phyloP scores from a whole-genome alignment of 2,113 vertebrate genomes.

The Anseranas semipalmata region DNA sequence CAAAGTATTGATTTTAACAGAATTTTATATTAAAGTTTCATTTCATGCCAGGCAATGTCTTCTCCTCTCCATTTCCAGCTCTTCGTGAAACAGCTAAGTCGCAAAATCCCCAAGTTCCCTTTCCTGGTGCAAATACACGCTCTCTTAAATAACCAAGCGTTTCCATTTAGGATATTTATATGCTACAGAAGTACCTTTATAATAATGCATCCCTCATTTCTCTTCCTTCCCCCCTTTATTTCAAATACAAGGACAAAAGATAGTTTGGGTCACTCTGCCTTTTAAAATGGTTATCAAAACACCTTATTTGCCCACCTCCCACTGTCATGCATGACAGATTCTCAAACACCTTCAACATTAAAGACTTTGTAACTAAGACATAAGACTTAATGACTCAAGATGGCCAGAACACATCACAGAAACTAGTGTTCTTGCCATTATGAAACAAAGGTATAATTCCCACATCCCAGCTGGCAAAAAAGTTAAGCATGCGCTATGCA shows the following conservation, averaged over 20 bases:
- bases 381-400: background rate
- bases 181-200: background rate
- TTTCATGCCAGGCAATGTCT: background rate
- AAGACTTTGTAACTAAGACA: background rate
- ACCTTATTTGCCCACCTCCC: too few species aligned
- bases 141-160: background rate
- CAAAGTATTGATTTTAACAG: background rate
- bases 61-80: background rate
- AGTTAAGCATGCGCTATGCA: background rate
- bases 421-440: background rate
- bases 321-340: background rate
- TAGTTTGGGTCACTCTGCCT: background rate
- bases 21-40: background rate
- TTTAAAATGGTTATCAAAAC: background rate
- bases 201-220: background rate
- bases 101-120: background rate
- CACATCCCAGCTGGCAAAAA: background rate
- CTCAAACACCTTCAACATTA: background rate
- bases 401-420: background rate
- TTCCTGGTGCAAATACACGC: background rate
- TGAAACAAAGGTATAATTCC: background rate
- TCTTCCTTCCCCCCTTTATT: background rate
- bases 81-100: background rate
- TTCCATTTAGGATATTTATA: too few species aligned
- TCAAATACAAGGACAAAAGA: background rate